Conservation (phyloP, 2,888 invertebrate species). For the Vanessa cardui region DNA sequence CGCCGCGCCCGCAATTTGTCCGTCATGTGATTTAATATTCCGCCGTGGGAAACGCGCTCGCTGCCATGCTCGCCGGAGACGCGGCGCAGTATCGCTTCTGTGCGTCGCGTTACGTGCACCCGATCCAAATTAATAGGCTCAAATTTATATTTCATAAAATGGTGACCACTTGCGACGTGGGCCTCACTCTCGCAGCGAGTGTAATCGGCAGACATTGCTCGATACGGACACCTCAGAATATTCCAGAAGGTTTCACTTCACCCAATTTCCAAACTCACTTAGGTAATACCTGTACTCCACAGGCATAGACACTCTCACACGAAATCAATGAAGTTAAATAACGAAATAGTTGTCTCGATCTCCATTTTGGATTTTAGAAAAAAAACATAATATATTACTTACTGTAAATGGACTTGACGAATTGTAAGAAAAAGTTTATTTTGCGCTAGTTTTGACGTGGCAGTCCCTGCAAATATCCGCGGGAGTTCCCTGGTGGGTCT, state of each 20-base stretch:
- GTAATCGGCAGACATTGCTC: too few relatives aligned
- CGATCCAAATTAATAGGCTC: constrained; percentile 1
- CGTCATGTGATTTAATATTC: constrained; percentile 64
- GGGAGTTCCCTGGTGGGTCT: constrained; percentile 27
- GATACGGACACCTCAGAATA: too few relatives aligned
- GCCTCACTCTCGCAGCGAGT: background rate
- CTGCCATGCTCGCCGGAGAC: constrained; percentile 17
- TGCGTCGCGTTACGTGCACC: constrained; percentile 2
- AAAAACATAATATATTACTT: too few relatives aligned
- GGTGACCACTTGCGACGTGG: background rate
- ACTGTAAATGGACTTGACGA: constrained; percentile 3
- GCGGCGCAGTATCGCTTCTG: constrained; percentile 17
- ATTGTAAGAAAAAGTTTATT: constrained; percentile 20
- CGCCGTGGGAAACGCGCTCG: constrained; percentile 45
- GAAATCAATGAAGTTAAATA: too few relatives aligned
- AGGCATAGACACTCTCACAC: too few relatives aligned
- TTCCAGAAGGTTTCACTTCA: too few relatives aligned
- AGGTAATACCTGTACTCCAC: too few relatives aligned
- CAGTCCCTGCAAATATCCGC: constrained; percentile 24
- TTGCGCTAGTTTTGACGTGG: constrained; percentile 10
- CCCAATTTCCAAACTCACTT: too few relatives aligned
- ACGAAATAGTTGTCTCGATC: too few relatives aligned
- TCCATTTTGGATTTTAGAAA: constrained; percentile 3
- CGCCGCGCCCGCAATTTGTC: constrained; percentile 49
- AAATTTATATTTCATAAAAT: background rate